Evolutionary conservation across 2,888 invertebrate genomes (phyloP).

Genomic region (Cepaea hortensis): DNA sequence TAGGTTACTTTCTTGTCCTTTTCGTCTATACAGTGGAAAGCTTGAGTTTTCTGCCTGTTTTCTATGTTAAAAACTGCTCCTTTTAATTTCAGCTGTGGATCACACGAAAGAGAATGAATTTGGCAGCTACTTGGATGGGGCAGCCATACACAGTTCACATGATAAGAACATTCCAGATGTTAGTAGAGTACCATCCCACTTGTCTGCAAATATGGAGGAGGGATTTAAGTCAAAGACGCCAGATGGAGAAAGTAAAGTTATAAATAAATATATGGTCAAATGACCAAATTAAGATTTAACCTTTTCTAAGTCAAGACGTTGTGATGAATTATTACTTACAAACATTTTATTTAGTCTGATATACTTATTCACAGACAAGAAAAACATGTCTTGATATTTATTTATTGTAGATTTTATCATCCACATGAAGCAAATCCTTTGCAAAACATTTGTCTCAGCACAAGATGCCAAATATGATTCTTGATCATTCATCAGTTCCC

Average conservation of each 20-base stretch:
- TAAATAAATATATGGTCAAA: not conserved
- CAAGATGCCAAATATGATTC: no score
- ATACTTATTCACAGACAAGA: no score
- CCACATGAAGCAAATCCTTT: no score
- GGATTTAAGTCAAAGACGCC: not conserved
- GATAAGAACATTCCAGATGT: slow-evolving; percentile 6
- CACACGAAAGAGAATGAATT: not conserved
- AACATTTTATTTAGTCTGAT: no score
- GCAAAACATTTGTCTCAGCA: no score
- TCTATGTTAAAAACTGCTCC: not conserved
- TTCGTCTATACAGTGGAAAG: no score
- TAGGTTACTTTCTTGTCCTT: no score
- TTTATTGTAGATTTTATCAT: no score
- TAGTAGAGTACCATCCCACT: not conserved
- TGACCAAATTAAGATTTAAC: not conserved
- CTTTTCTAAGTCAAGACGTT: not conserved
- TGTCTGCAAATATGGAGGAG: slow-evolving; percentile 5
- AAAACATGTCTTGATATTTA: no score
- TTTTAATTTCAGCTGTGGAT: not conserved
- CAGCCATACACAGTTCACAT: slow-evolving; percentile 29
- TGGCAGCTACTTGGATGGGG: slow-evolving; percentile 10
- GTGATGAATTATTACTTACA: no score
- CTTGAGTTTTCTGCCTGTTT: not conserved
- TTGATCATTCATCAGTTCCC: no score
- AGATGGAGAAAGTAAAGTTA: slow-evolving; percentile 19